Base-by-base conservation (phyloP, 1,140 invertebrate genomes). In the Trichonephila clavipes region DNA sequence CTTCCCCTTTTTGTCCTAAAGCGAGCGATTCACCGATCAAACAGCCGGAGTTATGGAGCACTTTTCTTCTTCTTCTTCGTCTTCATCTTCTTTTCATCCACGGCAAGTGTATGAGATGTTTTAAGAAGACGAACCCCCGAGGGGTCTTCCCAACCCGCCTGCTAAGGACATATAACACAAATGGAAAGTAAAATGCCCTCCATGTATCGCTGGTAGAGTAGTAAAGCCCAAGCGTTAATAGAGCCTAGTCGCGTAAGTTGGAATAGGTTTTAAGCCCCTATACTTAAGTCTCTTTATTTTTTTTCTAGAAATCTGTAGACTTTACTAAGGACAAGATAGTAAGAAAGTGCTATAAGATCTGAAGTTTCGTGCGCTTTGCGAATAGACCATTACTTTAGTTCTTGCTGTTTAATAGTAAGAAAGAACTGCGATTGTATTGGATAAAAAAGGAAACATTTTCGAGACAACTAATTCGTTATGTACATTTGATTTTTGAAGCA, bases 1-100 rank as follows among this genome's bases (percentile, higher is more conserved):
- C 82, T n/a, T 21, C 82, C 44, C 82, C 40, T 83, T 59, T 83
- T 59, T 83, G 40, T 83, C 82, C 40, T 83, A 83, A 83, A 83
- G 51, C 44, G 51, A 83, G 51, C 82, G 51, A 83, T 58, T 77
- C 72, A 77, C 62, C 72, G 72, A 77, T 77, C 72, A 77, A 77
- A 77, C 72, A 77, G 72, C 72, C 72, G 72, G 72, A 77, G 72
- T 77, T 77, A 77, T 77, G 72, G 72, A 77, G 72, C 72, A 77
- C 72, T 77, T 77, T 77, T 77, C 72, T 77, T 77, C 72, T 77
- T 77, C 72, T 77, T 77, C 72, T 16, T 77, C 72, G 40, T 40
- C 34, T 24, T 72, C 66, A 24, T 24, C 66, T 40, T 77, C 69
- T 34, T 77, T 77, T 77, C 34, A 77, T 77, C 72, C 72, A 24